phyloP scores from a whole-genome alignment of 2,113 vertebrate genomes.

The Okapia johnstoni region DNA sequence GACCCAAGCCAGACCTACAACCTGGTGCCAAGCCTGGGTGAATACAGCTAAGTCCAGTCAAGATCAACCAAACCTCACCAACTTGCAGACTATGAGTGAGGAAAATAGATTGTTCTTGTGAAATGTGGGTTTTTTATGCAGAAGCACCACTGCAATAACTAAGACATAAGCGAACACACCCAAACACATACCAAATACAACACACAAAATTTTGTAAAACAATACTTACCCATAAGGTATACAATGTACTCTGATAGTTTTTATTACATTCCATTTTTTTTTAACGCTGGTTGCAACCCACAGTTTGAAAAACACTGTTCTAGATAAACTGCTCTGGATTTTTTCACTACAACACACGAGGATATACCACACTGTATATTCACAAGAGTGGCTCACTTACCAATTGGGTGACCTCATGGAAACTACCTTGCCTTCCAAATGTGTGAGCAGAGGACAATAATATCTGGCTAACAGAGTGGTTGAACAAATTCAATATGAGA shows the following conservation, averaged over 20 bases:
- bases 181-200: not conserved
- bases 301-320: not conserved
- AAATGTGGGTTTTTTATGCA: not conserved
- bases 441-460: not conserved
- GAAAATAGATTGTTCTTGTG: not conserved
- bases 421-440: not conserved
- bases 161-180: not conserved
- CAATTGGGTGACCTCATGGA: not conserved
- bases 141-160: not conserved
- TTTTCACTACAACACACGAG: not conserved
- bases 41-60: not conserved
- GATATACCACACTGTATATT: not conserved
- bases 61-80: not conserved
- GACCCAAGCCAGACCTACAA: not conserved
- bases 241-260: not conserved
- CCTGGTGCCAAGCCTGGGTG: not conserved
- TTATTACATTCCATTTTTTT: not conserved
- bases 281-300: not conserved
- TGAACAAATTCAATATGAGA: not conserved
- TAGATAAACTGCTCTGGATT: not conserved
- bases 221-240: not conserved
- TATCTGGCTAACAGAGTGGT: not conserved
- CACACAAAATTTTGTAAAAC: not conserved
- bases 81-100: not conserved
- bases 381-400: not conserved